Evolutionary conservation across 2,797 vertebrate species (phyloP), one percentile per base, ranked within the genome.

Genomic region (Chloroceryle amazona): DNA sequence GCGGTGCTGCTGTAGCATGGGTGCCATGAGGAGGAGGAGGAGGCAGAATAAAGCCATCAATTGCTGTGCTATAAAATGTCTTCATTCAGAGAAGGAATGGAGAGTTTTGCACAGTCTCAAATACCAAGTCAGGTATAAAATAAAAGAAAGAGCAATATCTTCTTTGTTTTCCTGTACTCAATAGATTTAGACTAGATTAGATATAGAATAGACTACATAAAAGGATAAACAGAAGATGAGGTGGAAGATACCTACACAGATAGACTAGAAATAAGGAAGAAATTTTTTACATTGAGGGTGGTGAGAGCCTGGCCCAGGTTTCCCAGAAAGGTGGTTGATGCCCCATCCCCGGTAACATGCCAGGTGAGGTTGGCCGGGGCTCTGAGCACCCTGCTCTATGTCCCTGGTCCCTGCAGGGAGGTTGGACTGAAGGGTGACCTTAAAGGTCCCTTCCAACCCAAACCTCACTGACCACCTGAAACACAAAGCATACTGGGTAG

Each of bases 21-120:
- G 94, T 96, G 94, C 93, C 21, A 11, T 13, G 54, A 93, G 79
- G 66, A 89, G 65, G 46, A 67, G 68, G 57, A 60, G 22, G 22
- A 67, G 68, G 75, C 70, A 97, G 84, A 70, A 93, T 92, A 93
- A 96, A 96, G 80, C 79, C 92, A 94, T 97, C 93, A 94, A 25
- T 86, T 81, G 91, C 94, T 97, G 93, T 93, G 95, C 91, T 91
- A 29, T 90, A 92, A 92, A 97, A 95, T 4, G 6, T 86, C 96
- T 95, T 91, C 46, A 83, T 83, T 75, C 28, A 75, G 67, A 79
- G 85, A 67, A 75, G 60, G 60, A 92, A 33, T 18, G 41, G 9
- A 52, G 89, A 76, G 75, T 80, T 88, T 35, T 88, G 71, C 65
- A 54, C 70, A 62, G 78, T 82, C 76, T 61, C 10, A 39, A 35